Conservation (phyloP, 2,797 vertebrate species). For the Carduelis carduelis region DNA sequence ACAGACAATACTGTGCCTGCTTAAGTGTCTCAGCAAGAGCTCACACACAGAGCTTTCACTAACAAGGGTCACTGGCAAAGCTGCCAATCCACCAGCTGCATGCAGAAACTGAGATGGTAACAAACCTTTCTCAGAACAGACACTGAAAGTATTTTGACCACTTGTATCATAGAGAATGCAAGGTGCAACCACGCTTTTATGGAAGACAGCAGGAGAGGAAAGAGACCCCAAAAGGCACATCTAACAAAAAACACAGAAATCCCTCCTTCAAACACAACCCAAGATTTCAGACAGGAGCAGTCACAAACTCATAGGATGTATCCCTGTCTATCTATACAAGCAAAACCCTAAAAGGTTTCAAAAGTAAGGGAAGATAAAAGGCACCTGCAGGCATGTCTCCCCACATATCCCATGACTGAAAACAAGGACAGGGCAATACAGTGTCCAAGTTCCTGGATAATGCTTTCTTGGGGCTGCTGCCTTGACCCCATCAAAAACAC, state of each 20-base stretch:
- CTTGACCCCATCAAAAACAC: background rate
- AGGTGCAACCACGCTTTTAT: background rate
- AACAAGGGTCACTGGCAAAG: background rate
- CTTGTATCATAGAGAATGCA: background rate
- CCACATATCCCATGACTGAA: accelerated
- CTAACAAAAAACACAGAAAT: background rate
- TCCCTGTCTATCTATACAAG: background rate
- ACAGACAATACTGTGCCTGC: background rate
- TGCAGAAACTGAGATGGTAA: background rate
- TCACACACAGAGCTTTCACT: background rate
- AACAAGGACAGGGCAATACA: background rate
- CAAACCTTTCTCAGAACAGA: background rate
- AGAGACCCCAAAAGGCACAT: background rate
- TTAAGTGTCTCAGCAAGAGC: background rate
- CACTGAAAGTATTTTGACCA: background rate
- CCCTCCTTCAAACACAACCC: background rate
- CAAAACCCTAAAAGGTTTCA: background rate
- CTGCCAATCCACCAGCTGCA: background rate
- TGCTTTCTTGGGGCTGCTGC: background rate
- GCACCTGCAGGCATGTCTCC: background rate
- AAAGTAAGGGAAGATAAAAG: background rate
- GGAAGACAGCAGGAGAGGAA: background rate
- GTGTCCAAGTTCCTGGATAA: background rate
- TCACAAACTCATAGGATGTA: accelerated
- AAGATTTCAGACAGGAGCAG: background rate